Evolutionary conservation across 2,888 invertebrate species (phyloP).

Genomic region (Drosophila greeni): DNA sequence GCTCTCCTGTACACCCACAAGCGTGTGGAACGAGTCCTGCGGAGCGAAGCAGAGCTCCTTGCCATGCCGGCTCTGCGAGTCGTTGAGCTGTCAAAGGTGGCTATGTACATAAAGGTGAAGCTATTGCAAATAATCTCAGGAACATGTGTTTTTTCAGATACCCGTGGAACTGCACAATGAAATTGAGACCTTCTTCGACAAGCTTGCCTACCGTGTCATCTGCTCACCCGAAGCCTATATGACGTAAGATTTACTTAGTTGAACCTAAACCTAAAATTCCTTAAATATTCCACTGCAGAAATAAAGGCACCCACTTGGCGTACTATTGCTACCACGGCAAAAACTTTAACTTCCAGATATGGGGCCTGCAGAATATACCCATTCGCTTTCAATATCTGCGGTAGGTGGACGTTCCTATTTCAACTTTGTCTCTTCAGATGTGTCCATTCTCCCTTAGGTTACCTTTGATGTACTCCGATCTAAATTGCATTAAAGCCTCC

Average conservation of each 20-base stretch:
- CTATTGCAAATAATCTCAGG: not conserved
- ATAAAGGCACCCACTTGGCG: constrained; percentile 47
- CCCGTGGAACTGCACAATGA: constrained; percentile 41
- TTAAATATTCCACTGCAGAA: constrained; percentile 29
- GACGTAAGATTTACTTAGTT: constrained; percentile 41
- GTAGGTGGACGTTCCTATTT: constrained; percentile 44
- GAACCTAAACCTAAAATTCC: no score
- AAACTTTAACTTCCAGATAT: constrained; percentile 67
- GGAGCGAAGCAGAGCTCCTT: constrained; percentile 32
- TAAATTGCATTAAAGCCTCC: constrained; percentile 49
- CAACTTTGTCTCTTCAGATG: no score
- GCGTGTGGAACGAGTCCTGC: constrained; percentile 42
- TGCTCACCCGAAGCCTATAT: constrained; percentile 41
- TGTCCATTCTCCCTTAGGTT: constrained; percentile 38
- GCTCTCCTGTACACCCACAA: constrained; percentile 36
- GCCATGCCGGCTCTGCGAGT: constrained; percentile 9
- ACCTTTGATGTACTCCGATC: constrained; percentile 55
- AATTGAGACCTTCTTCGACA: constrained; percentile 51
- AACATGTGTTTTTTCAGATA: constrained; percentile 27
- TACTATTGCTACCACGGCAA: constrained; percentile 59
- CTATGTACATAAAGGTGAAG: not conserved
- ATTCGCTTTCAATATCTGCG: constrained; percentile 59
- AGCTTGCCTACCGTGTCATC: constrained; percentile 52
- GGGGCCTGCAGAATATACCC: constrained; percentile 72
- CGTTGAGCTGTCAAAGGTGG: constrained; percentile 44